Percentiles rank a stretch among this genome's conserved stretches.
These are phyloP conservation scores for Aphis craccivora DNA, from an alignment of 1,140 invertebrate genomes.

Conservation along the genomic window DNA sequence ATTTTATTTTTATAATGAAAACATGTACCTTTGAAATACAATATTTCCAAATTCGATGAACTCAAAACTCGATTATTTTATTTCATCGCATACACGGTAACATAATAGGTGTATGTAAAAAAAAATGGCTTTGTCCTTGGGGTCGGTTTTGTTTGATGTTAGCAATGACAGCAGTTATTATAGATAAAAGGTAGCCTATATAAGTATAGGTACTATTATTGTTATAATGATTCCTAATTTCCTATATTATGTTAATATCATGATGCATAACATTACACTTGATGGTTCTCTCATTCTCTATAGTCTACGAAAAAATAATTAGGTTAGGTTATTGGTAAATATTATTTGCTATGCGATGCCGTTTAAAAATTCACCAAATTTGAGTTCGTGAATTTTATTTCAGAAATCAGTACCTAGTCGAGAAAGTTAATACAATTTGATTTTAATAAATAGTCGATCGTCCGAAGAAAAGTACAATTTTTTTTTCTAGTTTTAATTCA, in stretches of 20 bases:
- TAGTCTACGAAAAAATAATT: too few species aligned
- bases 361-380: not conserved
- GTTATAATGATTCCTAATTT: too few species aligned
- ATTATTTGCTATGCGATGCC: not conserved
- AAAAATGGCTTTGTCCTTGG: not conserved
- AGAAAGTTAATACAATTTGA: too few species aligned
- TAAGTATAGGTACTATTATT: too few species aligned
- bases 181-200: too few species aligned
- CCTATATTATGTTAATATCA: too few species aligned
- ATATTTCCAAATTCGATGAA: too few species aligned
- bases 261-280: too few species aligned
- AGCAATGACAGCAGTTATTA: not conserved
- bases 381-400: not conserved
- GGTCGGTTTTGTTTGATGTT: not conserved
- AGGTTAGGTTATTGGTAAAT: too few species aligned
- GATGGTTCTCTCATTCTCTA: too few species aligned
- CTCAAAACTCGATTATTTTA: not conserved
- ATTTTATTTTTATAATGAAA: not conserved
- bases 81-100: not conserved
- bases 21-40: too few species aligned
- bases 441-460: conserved; percentile 9
- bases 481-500: not conserved
- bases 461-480: not conserved
- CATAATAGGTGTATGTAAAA: not conserved
- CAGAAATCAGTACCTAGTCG: too few species aligned